These are phyloP conservation scores for Mongoloraphidia duomilia DNA, from an alignment of 2,888 invertebrate species.

Conservation along the genomic window DNA sequence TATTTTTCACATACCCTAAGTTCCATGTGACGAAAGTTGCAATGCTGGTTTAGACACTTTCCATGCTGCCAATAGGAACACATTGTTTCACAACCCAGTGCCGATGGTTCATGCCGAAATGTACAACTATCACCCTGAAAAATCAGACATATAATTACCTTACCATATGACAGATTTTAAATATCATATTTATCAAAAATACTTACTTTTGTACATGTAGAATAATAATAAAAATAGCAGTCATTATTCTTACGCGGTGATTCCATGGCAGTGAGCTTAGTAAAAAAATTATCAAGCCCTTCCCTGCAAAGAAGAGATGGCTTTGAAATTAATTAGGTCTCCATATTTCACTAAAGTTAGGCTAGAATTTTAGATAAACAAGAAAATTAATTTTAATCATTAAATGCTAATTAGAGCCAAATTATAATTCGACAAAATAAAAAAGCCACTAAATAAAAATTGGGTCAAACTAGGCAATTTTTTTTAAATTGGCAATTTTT, in stretches of 20 bases:
- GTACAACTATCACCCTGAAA: conserved; percentile 63
- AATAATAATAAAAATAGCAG: conserved; percentile 82
- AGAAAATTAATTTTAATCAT: no score
- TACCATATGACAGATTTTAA: conserved; percentile 3
- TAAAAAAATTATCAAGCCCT: conserved; percentile 31
- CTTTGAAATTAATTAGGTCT: conserved; percentile 1
- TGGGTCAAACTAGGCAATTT: no score
- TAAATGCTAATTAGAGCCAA: no score
- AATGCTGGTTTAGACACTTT: conserved; percentile 60
- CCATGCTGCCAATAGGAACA: conserved; percentile 74
- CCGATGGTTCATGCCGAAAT: conserved; percentile 72
- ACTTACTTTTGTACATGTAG: conserved; percentile 69
- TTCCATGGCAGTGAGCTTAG: conserved; percentile 41
- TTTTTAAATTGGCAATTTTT: no score
- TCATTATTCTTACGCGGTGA: conserved; percentile 65
- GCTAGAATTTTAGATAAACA: background rate
- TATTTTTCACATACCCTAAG: conserved; percentile 42
- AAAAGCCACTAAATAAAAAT: no score
- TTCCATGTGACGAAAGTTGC: conserved; percentile 76
- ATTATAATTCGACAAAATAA: no score
- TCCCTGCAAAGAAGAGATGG: conserved; percentile 9
- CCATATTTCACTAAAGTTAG: background rate
- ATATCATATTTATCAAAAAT: background rate
- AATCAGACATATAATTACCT: conserved; percentile 8
- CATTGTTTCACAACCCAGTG: conserved; percentile 67